Base-by-base conservation (phyloP, 2,888 invertebrate genomes). In the Eustalomyia histrio region DNA sequence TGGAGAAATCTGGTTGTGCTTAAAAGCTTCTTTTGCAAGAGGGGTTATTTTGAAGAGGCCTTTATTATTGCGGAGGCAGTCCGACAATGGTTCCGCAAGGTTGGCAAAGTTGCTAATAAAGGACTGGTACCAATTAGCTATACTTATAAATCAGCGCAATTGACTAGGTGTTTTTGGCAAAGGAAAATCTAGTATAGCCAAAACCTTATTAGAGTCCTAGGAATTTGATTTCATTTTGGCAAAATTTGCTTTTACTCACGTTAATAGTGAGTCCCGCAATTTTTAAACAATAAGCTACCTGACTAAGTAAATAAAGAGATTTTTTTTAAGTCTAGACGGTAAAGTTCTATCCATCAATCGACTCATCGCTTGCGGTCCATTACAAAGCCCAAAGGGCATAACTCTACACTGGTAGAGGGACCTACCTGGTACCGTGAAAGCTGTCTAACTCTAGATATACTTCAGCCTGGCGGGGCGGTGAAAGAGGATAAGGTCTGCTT, bases 361-460 rank as follows among this genome's bases (percentile, higher is more conserved):
- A 29, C 76, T 72, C 79, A 83, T 79, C 10, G 76, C 75, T 57
- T 79, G 81, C 7, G 76, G 69, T 52, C 73, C 76, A 63, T 82
- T 82, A 9, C 64, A 71, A 10, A 75, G 18, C 9, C 83, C 81
- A 68, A 83, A 83, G 0, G 83, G 79, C 75, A 83, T 83, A 24
- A 79, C 69, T 16, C 18, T 69, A 33, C 73, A 82, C n/a, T 83
- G 79, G 53, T 72, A 82, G 5, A 82, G 53, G 0, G 80, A 63
- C n/a, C 72, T 63, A 12, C 78, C 82, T n/a, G 78, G 87, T 7
- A 87, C 85, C 0, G 84, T 71, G 39, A 82, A 83, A 0, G 86
- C 57, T n/a, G 7, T 68, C 57, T 12, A 68, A 43, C 10, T 68
- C 68, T 12, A 57, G 1, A 24, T 47, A 68, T 7, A 47, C 68